Evolutionary conservation across 2,888 invertebrate genomes (phyloP), one percentile per base, ranked within the genome.

Genomic region (Entomobrya multifasciata): DNA sequence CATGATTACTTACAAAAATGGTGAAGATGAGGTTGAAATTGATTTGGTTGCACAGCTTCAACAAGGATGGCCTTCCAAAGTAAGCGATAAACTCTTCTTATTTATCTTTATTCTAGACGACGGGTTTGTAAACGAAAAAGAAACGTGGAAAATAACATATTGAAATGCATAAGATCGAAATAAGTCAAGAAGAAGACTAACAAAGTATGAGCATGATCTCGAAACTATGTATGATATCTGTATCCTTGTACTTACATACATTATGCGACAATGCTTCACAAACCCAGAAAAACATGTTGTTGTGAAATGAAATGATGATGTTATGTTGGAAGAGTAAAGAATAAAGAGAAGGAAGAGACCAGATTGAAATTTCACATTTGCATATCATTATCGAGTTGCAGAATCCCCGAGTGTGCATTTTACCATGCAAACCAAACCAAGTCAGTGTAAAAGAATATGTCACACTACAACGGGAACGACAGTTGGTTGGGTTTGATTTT

Each of bases 1-100:
- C 0, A 11, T 89, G 25, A 82, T 90, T 15, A 83, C 76, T 6
- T 49, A 84, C 52, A 90, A 84, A 67, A 87, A 79, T 74, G 89
- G 86, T 10, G 87, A 88, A 47, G 57, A 86, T 25, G 88, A 89
- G 52, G 25, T 91, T 67, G 88, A 90, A 62, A 86, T 91, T 49
- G 90, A 91, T 62, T 62, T 91, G 11, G 88, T 87, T 36, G 86
- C 90, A 22, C 55, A 62, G 20, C 83, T 90, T 67, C 81, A 78
- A 25, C 67, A 90, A 11, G 88, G 81, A 11, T 91, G 90, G 90
- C 91, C 91, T 11, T 80, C 85, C 8, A 62, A 88, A 79, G 91
- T 90, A 87, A 86, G 84, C 47, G 17, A 13, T 44, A 62, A 27
- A 44, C 22, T 13, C 36, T 60, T 10, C 6, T 1, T 27, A 62